Base-by-base conservation (phyloP, 2,888 invertebrate genomes). In the Schizaphis graminum region DNA sequence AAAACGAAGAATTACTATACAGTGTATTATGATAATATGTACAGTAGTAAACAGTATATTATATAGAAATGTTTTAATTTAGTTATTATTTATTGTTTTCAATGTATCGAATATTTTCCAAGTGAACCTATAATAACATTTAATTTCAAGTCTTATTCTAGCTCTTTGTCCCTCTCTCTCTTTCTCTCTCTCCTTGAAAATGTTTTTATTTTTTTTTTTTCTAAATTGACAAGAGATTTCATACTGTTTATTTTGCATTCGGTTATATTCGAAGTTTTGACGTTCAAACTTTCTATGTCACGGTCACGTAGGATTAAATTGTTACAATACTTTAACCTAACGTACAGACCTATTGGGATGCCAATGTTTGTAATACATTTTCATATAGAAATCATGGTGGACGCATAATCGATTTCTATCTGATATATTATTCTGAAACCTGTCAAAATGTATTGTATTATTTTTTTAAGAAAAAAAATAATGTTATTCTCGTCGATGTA, bases 401-500 rank as follows among this genome's bases (percentile, higher is more conserved):
- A 86, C 86, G 28, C 86, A 28, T 47, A 28, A 86, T 47, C 47
- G 86, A 86, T 86, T 86, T 86, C 35, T 35, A 35, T 67, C 35
- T 86, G 86, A 86, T 47, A 47, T 86, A 86, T 86, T 47, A 26
- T 86, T 47, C 47, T 47, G n/a, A 86, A 77, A 77, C 77, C 35
- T 77, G 77, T 77, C 77, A 77, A 77, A 41, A 61, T 16, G 61
- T 5, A 44, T 41, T 56, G 21, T 57, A 41, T 57, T 44, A 89
- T 56, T 61, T 41, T 61, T 41, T 89, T 57, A 16, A 13, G 77
- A 35, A 77, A 77, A 77, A 21, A 77, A 35, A 35, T 77, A n/a
- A 77, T 77, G 35, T 77, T 77, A 21, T 35, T 21, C 35, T 77
- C 21, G 21, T 77, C 21, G 35, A 35, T 21, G 35, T 77, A 77